Base-by-base conservation (phyloP, 2,888 invertebrate genomes). In the Mimachlamys varia region DNA sequence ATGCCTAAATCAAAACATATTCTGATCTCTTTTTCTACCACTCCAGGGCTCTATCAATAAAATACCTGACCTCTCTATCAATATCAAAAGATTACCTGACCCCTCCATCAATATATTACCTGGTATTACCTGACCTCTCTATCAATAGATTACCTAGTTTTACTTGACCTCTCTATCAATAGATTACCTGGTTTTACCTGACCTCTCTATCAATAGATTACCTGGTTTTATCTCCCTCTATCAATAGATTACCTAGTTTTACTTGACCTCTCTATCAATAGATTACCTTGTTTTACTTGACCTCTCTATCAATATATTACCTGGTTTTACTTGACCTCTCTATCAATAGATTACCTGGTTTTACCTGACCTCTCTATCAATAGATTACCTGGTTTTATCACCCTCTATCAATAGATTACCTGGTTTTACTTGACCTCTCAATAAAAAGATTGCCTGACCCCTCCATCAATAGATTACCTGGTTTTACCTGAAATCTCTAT, bases 131-230 rank as follows among this genome's bases (percentile, higher is more conserved):
- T n/a, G n/a, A 22, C 62, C n/a, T 22, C 62, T n/a, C 0, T 10
- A 0, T 62, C 22, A 62, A 62, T 62, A 62, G n/a, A 62, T 62
- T n/a, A 62, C 62, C 62, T n/a, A 10, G 22, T 22, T 62, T 22
- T 7, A 22, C 62, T 62, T 62, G 10, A 62, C 62, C 62, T 62
- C 62, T 10, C 22, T n/a, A 1, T 3, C n/a, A n/a, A 22, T 76
- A 33, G 33, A n/a, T 89, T 92, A 96, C 95, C 96, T 96, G 89
- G 96, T 96, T 94, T 96, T 96, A 0, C 96, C 96, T 19, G 96
- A n/a, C n/a, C n/a, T n/a, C n/a, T n/a, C n/a, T n/a, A n/a, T n/a
- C n/a, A n/a, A n/a, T n/a, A n/a, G n/a, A n/a, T n/a, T n/a, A 62
- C 62, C 62, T n/a, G n/a, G 22, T 22, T 62, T 22, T 7, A 22